Base-by-base conservation (phyloP, 2,888 invertebrate species). In the Xanthia togata region DNA sequence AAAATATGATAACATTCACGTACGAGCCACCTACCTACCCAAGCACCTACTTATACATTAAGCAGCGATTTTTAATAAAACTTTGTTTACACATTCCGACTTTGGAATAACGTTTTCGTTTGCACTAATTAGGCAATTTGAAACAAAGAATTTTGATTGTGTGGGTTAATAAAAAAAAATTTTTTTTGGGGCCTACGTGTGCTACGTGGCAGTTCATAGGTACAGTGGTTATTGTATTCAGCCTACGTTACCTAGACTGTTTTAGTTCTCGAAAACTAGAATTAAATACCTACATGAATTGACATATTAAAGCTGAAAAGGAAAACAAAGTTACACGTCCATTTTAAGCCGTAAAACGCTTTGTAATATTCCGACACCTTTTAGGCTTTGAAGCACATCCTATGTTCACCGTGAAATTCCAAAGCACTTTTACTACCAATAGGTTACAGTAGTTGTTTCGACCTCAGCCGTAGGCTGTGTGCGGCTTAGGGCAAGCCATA, bases 1-100 rank as follows among this genome's bases (percentile, higher is more conserved):
- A 96, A 96, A 96, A 95, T 96, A 96, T 96, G 96, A 96, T 96
- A 96, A 96, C 95, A 93, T 93, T 93, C 95, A 95, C 95, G 95
- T 94, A 93, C 90, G 88, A 86, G 84, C 83, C 76, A 87, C 86
- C 85, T 81, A 83, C 85, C 81, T 85, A 79, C 78, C 67, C 31
- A 77, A 63, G 55, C 78, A 81, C 76, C 78, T 83, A 73, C 78
- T 67, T 59, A n/a, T 69, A 75, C 81, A 81, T 78, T 84, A 88
- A 82, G 78, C 80, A 72, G 87, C 81, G 83, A 88, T 81, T 85
- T 88, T 83, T 81, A 80, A 84, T 82, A 77, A 82, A 85, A 85
- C 82, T 76, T 57, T 50, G 81, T 86, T 88, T 85, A 82, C 80
- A 88, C 83, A 86, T 86, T 81, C 75, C 76, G 73, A 79, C 62